Evolutionary conservation across 1,140 invertebrate genomes (phyloP).

Genomic region (Drosophila grimshawi): DNA sequence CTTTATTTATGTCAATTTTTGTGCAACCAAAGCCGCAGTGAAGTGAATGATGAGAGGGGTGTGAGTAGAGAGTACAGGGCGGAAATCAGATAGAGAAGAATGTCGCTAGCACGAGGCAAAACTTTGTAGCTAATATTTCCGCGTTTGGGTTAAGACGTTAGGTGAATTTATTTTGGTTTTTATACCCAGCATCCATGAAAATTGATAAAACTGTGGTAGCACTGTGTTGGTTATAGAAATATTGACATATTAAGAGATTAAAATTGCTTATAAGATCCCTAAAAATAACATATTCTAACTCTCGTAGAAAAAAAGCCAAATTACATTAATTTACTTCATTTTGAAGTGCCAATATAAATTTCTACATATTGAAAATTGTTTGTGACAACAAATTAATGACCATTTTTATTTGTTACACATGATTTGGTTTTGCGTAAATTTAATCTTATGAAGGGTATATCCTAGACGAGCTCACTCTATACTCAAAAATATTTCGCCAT

Average conservation of each 20-base stretch:
- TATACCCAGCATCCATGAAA: slow-evolving; percentile 12
- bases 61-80: neutral
- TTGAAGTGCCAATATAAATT: too few species aligned
- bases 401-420: too few species aligned
- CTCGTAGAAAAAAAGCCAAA: too few species aligned
- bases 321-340: too few species aligned
- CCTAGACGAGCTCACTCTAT: neutral
- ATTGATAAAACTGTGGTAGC: neutral
- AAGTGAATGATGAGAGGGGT: neutral
- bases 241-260: too few species aligned
- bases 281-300: too few species aligned
- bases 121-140: slow-evolving; percentile 58
- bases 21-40: slow-evolving; percentile 38
- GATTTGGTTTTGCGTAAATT: too few species aligned
- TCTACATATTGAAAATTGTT: too few species aligned
- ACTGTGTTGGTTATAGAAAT: neutral
- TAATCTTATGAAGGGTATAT: slow-evolving; percentile 1
- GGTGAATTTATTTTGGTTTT: slow-evolving; percentile 36
- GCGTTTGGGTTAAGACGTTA: slow-evolving; percentile 60
- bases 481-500: neutral
- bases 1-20: slow-evolving; percentile 76
- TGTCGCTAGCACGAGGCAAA: slow-evolving; percentile 32
- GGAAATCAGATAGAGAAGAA: slow-evolving; percentile 24
- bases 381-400: too few species aligned
- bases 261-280: too few species aligned